These are phyloP conservation scores for Trachymyrmex septentrionalis DNA, from an alignment of 1,140 invertebrate genomes.

Conservation along the genomic window DNA sequence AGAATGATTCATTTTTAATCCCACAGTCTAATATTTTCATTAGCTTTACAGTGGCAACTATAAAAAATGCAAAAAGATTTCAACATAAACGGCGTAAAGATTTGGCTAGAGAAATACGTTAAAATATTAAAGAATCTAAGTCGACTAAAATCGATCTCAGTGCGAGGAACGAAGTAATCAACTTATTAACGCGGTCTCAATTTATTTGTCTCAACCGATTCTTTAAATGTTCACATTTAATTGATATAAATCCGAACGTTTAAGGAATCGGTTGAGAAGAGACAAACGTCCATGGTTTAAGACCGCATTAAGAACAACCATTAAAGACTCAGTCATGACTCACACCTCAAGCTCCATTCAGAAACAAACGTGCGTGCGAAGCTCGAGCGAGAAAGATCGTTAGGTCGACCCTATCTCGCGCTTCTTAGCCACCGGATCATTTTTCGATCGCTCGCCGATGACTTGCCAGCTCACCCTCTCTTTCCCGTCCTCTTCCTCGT, in stretches of 20 bases:
- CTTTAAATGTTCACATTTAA: not conserved
- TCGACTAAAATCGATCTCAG: not conserved
- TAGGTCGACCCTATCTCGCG: conserved; percentile 33
- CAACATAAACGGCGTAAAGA: too few relatives aligned
- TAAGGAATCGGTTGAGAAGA: not conserved
- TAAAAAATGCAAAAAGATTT: not conserved
- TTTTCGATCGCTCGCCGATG: conserved; percentile 80
- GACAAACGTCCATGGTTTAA: not conserved
- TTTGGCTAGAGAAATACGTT: not conserved
- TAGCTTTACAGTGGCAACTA: not conserved
- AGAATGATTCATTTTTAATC: not conserved
- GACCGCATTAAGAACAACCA: conserved; percentile 3
- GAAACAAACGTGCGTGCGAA: conserved; percentile 1
- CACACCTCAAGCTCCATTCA: not conserved
- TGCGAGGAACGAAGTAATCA: not conserved
- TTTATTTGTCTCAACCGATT: not conserved
- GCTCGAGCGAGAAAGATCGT: conserved; percentile 55
- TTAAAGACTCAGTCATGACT: conserved; percentile 9
- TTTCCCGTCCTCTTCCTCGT: conserved; percentile 3
- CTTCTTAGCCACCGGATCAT: conserved; percentile 72
- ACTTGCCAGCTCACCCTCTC: conserved; percentile 77
- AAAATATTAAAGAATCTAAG: conserved; percentile 13
- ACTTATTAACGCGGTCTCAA: not conserved
- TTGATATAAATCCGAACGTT: too few relatives aligned
- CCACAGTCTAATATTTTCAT: not conserved